A percentile compares a stretch with the other conserved stretches of the same genome.
These are phyloP conservation scores for Herpailurus yagouaroundi DNA, from an alignment of 2,113 vertebrate species.

Conservation along the genomic window DNA sequence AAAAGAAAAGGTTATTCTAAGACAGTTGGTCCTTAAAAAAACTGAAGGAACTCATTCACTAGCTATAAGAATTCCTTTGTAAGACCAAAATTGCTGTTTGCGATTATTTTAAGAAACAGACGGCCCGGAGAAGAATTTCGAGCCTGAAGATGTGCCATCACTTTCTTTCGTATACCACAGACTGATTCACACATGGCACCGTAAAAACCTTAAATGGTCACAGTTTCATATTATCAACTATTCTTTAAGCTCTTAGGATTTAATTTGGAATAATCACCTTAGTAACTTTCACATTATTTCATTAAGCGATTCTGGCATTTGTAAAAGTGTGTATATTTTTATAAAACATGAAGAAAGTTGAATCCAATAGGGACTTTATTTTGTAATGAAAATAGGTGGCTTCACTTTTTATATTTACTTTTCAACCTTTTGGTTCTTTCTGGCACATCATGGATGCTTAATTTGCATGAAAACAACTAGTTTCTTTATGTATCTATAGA, in stretches of 20 bases:
- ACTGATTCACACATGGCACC: constrained; percentile 60
- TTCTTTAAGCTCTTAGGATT: constrained; percentile 43
- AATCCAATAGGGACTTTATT: constrained; percentile 13
- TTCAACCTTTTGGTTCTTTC: constrained; percentile 22
- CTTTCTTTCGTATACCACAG: constrained; percentile 16
- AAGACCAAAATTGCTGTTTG: constrained; percentile 54
- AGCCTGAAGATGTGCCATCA: constrained; percentile 21
- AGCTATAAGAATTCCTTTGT: constrained; percentile 67
- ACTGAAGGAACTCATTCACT: not conserved
- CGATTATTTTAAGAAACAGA: not conserved
- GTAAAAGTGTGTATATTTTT: constrained; percentile 15
- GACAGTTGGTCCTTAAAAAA: constrained; percentile 23
- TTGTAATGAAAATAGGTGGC: not conserved
- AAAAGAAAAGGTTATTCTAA: not conserved
- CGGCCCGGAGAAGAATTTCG: constrained; percentile 63
- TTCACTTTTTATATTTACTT: constrained; percentile 36
- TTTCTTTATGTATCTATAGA: constrained; percentile 31
- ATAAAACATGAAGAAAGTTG: not conserved
- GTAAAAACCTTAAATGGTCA: constrained; percentile 44
- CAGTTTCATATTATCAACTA: constrained; percentile 7
- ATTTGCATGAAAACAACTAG: constrained; percentile 30
- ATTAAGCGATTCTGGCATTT: constrained; percentile 54
- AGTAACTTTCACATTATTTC: constrained; percentile 43
- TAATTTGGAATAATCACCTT: constrained; percentile 50
- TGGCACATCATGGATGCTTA: not conserved